Conservation (phyloP, 2,888 invertebrate genomes). For the Limenitis camilla region DNA sequence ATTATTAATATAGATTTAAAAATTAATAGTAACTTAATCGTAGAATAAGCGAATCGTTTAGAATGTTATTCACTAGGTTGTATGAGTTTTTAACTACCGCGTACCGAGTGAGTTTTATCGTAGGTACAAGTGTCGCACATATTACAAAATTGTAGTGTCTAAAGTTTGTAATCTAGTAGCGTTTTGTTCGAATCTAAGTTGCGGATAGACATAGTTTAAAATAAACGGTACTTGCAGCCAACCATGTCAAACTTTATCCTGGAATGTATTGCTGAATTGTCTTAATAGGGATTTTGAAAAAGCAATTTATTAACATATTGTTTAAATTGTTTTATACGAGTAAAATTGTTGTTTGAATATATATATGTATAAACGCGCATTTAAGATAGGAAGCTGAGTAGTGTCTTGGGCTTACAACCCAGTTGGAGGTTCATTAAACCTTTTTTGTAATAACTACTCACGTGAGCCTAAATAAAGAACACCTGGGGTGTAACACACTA, state of each 20-base stretch:
- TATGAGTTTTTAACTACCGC: slow-evolving; percentile 14
- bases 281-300: slow-evolving; percentile 1
- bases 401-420: too few relatives aligned
- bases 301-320: background rate
- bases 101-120: slow-evolving; percentile 12
- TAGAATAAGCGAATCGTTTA: slow-evolving; percentile 2
- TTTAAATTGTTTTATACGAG: background rate
- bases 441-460: too few relatives aligned
- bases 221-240: slow-evolving; percentile 1
- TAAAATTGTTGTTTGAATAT: background rate
- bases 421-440: too few relatives aligned
- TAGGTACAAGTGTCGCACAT: slow-evolving; percentile 6
- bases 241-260: slow-evolving; percentile 2
- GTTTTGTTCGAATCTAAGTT: slow-evolving; percentile 11
- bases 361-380: too few relatives aligned
- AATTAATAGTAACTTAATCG: background rate
- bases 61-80: slow-evolving; percentile 15
- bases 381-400: too few relatives aligned
- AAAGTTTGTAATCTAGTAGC: slow-evolving; percentile 7
- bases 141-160: slow-evolving; percentile 4
- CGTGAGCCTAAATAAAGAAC: too few relatives aligned
- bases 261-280: background rate
- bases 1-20: too few relatives aligned
- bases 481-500: too few relatives aligned
- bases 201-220: slow-evolving; percentile 2